Percentiles rank a stretch among this genome's conserved stretches.
Evolutionary conservation across 1,140 invertebrate genomes (phyloP).

Genomic region (Neelides sp.): DNA sequence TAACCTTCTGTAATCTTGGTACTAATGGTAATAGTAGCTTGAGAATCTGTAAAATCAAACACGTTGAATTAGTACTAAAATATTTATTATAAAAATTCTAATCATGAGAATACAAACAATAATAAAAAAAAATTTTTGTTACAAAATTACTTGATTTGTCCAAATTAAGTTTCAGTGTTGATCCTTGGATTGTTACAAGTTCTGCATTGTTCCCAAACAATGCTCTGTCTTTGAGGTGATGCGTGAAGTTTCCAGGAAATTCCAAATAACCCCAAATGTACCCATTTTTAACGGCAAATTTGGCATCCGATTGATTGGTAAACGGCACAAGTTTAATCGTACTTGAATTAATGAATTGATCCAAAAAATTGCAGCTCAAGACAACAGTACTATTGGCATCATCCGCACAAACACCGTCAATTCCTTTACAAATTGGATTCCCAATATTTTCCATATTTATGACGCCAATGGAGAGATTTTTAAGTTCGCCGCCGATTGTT

Average conservation of each 20-base stretch:
- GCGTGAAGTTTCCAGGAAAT: conserved; percentile 11
- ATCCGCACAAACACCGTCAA: background rate
- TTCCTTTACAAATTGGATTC: background rate
- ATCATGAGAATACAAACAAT: no score
- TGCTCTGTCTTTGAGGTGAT: conserved; percentile 1
- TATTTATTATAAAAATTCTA: no score
- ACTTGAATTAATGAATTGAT: background rate
- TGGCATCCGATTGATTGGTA: background rate
- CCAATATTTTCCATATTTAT: background rate
- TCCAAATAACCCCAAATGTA: background rate
- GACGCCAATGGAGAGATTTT: background rate
- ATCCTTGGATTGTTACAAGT: background rate
- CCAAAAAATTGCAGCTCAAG: background rate
- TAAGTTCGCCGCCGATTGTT: conserved; percentile 60
- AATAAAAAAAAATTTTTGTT: no score
- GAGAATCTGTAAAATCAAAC: conserved; percentile 60
- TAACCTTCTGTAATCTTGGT: conserved; percentile 64
- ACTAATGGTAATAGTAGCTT: conserved; percentile 68
- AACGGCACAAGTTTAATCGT: background rate
- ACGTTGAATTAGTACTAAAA: no score
- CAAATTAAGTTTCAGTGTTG: background rate
- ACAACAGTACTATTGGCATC: no score
- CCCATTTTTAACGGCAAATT: background rate
- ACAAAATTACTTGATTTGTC: conserved; percentile 32
- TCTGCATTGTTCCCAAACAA: background rate